Conservation (phyloP, 2,113 vertebrate genomes). For the Menura novaehollandiae region DNA sequence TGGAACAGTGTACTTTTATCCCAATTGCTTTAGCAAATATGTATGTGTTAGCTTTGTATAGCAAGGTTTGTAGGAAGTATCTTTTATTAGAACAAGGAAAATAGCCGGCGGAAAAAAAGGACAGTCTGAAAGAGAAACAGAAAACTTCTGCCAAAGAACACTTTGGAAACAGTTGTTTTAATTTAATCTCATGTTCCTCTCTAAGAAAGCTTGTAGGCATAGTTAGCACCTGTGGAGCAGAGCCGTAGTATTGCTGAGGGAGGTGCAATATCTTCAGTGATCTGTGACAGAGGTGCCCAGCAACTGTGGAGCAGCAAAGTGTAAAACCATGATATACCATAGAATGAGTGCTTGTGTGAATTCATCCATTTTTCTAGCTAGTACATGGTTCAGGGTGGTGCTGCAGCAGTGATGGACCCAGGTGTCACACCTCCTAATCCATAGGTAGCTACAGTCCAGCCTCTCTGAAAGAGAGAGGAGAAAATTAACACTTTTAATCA, state of each 20-base stretch:
- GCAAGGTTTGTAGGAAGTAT: not conserved
- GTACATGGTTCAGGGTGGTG: not conserved
- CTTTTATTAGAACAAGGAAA: constrained; percentile 7
- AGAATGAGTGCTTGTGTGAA: not conserved
- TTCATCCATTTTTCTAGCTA: not conserved
- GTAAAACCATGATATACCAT: not conserved
- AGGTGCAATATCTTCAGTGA: not conserved
- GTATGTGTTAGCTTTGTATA: not conserved
- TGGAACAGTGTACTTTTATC: not conserved
- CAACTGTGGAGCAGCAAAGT: not conserved
- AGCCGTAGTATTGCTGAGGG: not conserved
- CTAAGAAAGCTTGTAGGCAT: not conserved
- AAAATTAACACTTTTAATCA: not conserved
- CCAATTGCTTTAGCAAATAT: not conserved
- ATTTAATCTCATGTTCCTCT: not conserved
- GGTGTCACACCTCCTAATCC: not conserved
- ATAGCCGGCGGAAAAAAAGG: not conserved
- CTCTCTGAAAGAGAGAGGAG: not conserved
- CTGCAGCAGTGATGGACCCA: not conserved
- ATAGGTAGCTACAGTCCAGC: not conserved
- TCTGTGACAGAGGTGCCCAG: not conserved
- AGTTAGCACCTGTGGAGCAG: not conserved
- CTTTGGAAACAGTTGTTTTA: not conserved
- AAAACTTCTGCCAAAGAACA: not conserved
- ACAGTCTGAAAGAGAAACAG: not conserved